Base-by-base conservation (phyloP, 2,888 invertebrate species). In the Hypolimnas misippus region DNA sequence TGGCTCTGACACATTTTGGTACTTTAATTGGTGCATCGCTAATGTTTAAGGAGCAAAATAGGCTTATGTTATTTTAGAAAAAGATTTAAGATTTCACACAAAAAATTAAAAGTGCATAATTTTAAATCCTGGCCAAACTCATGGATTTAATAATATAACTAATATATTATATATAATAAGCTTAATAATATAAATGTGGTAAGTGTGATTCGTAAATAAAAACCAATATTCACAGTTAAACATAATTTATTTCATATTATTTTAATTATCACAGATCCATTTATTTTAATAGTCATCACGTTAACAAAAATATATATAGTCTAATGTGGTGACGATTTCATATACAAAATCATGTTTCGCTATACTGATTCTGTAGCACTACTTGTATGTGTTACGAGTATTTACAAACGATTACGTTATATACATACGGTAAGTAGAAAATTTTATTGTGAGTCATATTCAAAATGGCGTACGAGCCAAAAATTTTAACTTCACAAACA, bases 171-270 rank as follows among this genome's bases (percentile, higher is more conserved):
- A n/a, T n/a, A n/a, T n/a, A n/a, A n/a, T n/a, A n/a, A n/a, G n/a
- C n/a, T n/a, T n/a, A n/a, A n/a, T n/a, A n/a, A n/a, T n/a, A n/a
- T n/a, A n/a, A n/a, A n/a, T n/a, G n/a, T n/a, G n/a, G n/a, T n/a
- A n/a, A n/a, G n/a, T n/a, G n/a, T n/a, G n/a, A n/a, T n/a, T n/a
- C n/a, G n/a, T n/a, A n/a, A n/a, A 57, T 63, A 69, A 70, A 70
- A 63, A 63, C 16, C 8, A 29, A 56, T 67, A 63, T 78, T 70
- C 91, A 91, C 91, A 92, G 85, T 91, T 91, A 92, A 91, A 90
- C 92, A 92, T 92, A 91, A 90, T 90, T 91, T 91, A 91, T 89
- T 90, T 89, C 83, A 89, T 89, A 89, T 88, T 91, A 90, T 87
- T 88, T 85, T 89, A 90, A 90, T 86, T 92, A 91, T 91, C 92